These are phyloP conservation scores for Drosophila basisetae DNA, from an alignment of 2,888 invertebrate genomes.

Conservation along the genomic window DNA sequence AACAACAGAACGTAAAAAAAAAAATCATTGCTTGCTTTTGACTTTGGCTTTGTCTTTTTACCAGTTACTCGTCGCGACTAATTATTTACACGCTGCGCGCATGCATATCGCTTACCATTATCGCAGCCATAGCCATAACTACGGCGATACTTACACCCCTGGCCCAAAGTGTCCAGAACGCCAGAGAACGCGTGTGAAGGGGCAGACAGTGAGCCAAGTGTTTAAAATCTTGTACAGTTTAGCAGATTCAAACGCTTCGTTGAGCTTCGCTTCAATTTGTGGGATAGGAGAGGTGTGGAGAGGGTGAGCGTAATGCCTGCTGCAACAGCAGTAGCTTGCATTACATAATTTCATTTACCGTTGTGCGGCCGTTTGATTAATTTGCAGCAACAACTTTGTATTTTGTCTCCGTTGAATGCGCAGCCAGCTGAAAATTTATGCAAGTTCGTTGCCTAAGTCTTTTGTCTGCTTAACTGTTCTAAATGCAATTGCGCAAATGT, in stretches of 20 bases:
- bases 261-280: conserved; percentile 39
- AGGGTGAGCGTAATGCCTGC: conserved; percentile 6
- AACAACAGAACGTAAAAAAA: conserved; percentile 17
- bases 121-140: conserved; percentile 31
- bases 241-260: conserved; percentile 73
- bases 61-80: conserved; percentile 48
- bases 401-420: conserved; percentile 58
- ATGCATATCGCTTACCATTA: conserved; percentile 76
- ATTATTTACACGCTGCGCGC: conserved; percentile 75
- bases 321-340: conserved; percentile 36
- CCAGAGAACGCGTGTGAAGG: neutral
- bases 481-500: conserved; percentile 62
- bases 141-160: conserved; percentile 31
- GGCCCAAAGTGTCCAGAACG: conserved; percentile 56
- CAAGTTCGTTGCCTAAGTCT: conserved; percentile 72
- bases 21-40: conserved; percentile 56
- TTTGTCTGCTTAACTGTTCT: conserved; percentile 72
- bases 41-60: conserved; percentile 41
- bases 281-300: neutral
- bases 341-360: conserved; percentile 77
- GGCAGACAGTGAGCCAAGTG: conserved; percentile 51
- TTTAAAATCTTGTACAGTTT: conserved; percentile 75
- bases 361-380: conserved; percentile 72
- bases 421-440: conserved; percentile 68
- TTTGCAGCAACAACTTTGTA: conserved; percentile 46